These are phyloP conservation scores for Stomorhina lunata DNA, from an alignment of 2,888 invertebrate genomes.

Conservation along the genomic window DNA sequence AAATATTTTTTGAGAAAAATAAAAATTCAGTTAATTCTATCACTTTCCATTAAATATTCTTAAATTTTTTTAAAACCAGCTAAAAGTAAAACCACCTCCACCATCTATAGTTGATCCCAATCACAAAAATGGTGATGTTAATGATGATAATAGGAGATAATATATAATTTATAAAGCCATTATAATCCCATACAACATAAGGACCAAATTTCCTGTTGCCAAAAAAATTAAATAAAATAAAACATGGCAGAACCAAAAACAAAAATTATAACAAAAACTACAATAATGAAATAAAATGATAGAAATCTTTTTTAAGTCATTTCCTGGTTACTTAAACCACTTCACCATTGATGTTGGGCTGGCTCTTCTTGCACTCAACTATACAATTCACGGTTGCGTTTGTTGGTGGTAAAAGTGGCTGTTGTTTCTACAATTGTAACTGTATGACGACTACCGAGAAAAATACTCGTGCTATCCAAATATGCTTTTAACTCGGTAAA, in stretches of 20 bases:
- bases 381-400: constrained; percentile 1
- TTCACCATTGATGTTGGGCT: constrained; percentile 6
- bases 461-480: neutral
- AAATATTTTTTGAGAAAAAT: too few species aligned
- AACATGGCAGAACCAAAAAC: constrained; percentile 1
- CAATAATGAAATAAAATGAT: constrained; percentile 28
- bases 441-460: neutral
- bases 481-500: constrained; percentile 54
- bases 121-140: neutral
- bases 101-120: neutral
- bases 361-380: neutral
- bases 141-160: constrained; percentile 32
- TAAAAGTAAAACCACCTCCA: neutral
- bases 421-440: constrained; percentile 5
- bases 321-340: constrained; percentile 61
- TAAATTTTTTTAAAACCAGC: neutral
- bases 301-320: constrained; percentile 55
- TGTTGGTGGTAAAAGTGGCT: neutral
- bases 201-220: constrained; percentile 57
- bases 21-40: too few species aligned
- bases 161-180: constrained; percentile 52
- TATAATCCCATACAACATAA: constrained; percentile 23
- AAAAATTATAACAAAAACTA: neutral
- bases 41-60: neutral
- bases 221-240: neutral